phyloP scores from a whole-genome alignment of 2,113 vertebrate genomes.

The Microcebus tavaratra region DNA sequence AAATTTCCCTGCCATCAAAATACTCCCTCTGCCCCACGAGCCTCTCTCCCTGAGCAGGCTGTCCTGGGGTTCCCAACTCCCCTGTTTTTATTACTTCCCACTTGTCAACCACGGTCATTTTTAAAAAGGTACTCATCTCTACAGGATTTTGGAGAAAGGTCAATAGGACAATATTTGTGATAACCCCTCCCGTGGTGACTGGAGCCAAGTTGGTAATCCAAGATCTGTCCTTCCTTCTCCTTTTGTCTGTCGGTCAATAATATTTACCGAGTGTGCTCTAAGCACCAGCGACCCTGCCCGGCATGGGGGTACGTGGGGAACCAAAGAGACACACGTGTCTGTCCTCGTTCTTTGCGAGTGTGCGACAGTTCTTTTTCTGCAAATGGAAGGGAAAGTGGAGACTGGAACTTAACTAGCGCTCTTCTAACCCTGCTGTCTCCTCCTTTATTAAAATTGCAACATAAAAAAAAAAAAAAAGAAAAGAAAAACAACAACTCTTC shows the following conservation, averaged over 20 bases:
- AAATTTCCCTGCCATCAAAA: not conserved
- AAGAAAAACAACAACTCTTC: not conserved
- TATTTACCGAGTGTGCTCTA: not conserved
- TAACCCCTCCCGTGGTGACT: not conserved
- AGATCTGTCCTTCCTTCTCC: not conserved
- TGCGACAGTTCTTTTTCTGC: not conserved
- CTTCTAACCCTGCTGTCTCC: not conserved
- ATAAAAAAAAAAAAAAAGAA: not conserved
- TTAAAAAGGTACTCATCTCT: not conserved
- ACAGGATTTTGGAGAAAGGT: not conserved
- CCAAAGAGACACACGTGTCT: not conserved
- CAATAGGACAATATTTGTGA: not conserved
- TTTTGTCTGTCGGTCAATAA: not conserved
- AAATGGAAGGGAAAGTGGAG: not conserved
- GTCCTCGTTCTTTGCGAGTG: not conserved
- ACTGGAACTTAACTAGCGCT: not conserved
- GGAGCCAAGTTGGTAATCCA: not conserved
- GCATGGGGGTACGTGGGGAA: accelerated
- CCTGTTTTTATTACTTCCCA: not conserved
- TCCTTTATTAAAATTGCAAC: constrained; percentile 45
- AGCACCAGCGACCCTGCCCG: not conserved
- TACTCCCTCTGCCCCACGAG: not conserved
- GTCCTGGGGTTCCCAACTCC: not conserved
- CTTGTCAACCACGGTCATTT: not conserved
- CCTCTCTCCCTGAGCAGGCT: not conserved